Evolutionary conservation across 2,113 vertebrate genomes (phyloP).

Genomic region (Labeo rohita): DNA sequence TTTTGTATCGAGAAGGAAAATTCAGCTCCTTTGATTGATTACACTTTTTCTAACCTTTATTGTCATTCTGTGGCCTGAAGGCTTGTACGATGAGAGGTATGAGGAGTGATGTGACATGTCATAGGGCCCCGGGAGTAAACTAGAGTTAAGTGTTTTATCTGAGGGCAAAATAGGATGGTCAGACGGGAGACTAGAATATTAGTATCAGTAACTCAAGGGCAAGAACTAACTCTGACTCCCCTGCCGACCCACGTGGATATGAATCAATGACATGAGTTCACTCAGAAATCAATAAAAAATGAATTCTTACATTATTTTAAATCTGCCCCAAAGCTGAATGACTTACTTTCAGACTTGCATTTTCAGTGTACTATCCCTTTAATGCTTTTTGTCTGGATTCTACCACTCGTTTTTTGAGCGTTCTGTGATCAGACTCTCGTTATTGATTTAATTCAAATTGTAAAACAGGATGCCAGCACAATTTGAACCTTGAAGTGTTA

Average conservation of each 20-base stretch:
- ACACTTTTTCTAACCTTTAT: not conserved
- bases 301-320: not conserved
- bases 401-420: not conserved
- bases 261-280: not conserved
- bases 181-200: not conserved
- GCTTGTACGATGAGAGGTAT: not conserved
- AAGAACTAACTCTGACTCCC: not conserved
- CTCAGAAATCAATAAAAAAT: not conserved
- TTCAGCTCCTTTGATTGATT: not conserved
- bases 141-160: constrained; percentile 19
- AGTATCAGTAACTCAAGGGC: constrained; percentile 9
- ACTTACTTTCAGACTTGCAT: not conserved
- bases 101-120: constrained; percentile 16
- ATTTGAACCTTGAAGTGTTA: constrained; percentile 10
- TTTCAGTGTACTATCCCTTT: not conserved
- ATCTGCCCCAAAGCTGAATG: not conserved
- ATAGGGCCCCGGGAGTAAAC: not conserved
- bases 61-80: not conserved
- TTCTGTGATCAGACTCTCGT: not conserved
- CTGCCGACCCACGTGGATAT: not conserved
- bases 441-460: not conserved
- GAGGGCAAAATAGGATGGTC: not conserved
- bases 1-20: constrained; percentile 2
- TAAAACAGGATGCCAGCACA: not conserved
- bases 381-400: not conserved